A percentile compares a stretch with the other conserved stretches of the same genome.
Evolutionary conservation across 2,113 vertebrate genomes (phyloP).

Genomic region (Cololabis saira): DNA sequence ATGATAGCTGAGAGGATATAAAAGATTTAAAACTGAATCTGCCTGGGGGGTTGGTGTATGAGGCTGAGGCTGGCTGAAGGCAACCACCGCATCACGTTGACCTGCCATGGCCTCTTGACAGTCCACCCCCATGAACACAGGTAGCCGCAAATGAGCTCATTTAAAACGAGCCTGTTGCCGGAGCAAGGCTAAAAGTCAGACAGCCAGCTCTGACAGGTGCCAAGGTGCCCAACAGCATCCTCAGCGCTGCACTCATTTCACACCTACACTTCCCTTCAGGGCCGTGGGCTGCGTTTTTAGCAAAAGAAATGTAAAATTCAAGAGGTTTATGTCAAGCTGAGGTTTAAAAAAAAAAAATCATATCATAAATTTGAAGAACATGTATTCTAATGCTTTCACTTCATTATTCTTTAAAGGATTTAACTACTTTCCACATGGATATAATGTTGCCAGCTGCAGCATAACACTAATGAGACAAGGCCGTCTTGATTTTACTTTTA

Average conservation of each 20-base stretch:
- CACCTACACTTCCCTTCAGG: conserved; percentile 16
- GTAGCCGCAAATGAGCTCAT: conserved; percentile 73
- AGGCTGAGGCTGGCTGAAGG: conserved; percentile 18
- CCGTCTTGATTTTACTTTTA: conserved; percentile 5
- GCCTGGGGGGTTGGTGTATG: not conserved
- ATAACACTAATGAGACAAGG: conserved; percentile 25
- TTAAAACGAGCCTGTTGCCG: conserved; percentile 57
- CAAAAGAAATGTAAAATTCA: conserved; percentile 6
- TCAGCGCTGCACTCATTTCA: conserved; percentile 26
- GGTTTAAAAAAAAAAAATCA: not conserved
- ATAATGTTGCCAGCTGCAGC: conserved; percentile 10
- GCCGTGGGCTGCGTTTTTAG: not conserved
- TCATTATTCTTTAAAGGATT: conserved; percentile 16
- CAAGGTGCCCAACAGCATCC: conserved; percentile 31
- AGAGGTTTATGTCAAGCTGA: conserved; percentile 5
- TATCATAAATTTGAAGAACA: not conserved
- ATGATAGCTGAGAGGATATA: not conserved
- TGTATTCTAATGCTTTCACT: conserved; percentile 10
- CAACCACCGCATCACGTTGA: conserved; percentile 7
- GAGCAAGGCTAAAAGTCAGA: conserved; percentile 58
- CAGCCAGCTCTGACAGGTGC: conserved; percentile 59
- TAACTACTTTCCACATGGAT: conserved; percentile 1
- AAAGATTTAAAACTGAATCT: conserved; percentile 1
- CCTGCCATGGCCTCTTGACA: conserved; percentile 53
- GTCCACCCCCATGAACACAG: conserved; percentile 43